A percentile compares a stretch with the other conserved stretches of the same genome.
Conservation (phyloP, 1,140 invertebrate genomes). For the Holotrichia oblita region DNA sequence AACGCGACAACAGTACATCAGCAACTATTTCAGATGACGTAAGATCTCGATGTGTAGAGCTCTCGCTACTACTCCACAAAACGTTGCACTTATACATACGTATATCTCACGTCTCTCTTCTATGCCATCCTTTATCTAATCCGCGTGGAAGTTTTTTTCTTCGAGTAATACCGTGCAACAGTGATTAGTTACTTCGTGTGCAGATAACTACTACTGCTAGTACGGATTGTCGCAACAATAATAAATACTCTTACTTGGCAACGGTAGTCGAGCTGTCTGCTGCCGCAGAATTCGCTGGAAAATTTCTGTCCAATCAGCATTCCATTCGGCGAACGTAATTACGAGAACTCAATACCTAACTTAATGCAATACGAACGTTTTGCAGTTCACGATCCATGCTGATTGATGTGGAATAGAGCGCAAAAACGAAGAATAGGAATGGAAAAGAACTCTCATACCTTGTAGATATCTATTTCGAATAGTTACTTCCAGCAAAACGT, state of each 20-base stretch:
- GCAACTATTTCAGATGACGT: conserved; percentile 11
- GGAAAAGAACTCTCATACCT: no score
- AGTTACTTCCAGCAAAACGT: no score
- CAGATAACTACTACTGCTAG: not conserved
- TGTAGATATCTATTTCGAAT: no score
- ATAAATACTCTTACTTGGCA: not conserved
- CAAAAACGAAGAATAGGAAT: not conserved
- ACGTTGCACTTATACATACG: not conserved
- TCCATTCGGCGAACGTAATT: conserved; percentile 7
- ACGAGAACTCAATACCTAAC: not conserved
- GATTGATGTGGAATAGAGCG: conserved; percentile 9
- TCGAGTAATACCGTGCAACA: not conserved
- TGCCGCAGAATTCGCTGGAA: conserved; percentile 3
- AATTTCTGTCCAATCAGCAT: conserved; percentile 16
- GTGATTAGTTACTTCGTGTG: conserved; percentile 4
- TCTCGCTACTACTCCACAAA: not conserved
- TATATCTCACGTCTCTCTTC: not conserved
- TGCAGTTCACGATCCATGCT: conserved; percentile 2
- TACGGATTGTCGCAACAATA: conserved; percentile 1
- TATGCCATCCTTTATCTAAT: not conserved
- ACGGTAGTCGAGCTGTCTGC: not conserved
- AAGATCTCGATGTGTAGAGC: not conserved
- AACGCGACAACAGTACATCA: not conserved
- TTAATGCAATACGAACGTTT: not conserved
- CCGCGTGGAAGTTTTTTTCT: not conserved